Base-by-base conservation (phyloP, 2,888 invertebrate species). In the Limnephilus lunatus region DNA sequence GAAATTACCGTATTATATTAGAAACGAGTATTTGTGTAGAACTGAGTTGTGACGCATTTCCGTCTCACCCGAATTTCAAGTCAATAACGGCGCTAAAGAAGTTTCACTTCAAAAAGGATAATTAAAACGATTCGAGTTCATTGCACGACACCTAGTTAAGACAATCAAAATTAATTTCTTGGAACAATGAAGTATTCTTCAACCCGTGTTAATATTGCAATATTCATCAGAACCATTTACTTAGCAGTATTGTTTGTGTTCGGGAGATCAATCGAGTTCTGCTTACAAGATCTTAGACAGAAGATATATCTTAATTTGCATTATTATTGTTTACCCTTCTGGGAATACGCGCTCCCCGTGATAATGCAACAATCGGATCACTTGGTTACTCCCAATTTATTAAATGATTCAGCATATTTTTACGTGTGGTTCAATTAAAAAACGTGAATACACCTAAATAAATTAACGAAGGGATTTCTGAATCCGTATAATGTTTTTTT, bases 261-360 rank as follows among this genome's bases (percentile, higher is more conserved):
- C 85, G 9, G 86, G 44, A 87, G 31, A 87, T 32, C 87, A 53
- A 53, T 30, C n/a, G 25, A 87, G 48, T 87, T 68, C 87, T 53
- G 53, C 53, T 87, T 68, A 87, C 25, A 68, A 68, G 68, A 68
- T 68, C 68, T 68, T n/a, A 68, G 68, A 68, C 87, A 48, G 53
- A 53, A 87, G 48, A 31, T 30, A 87, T 68, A 87, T 87, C 87
- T 87, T 53, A 87, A 68, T 87, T 31, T 31, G 68, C 68, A 87
- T 87, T 53, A 87, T 53, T 31, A 31, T 68, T 87, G 53, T 68
- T 68, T 87, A 31, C 68, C 87, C 32, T 87, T 87, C 87, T 31
- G 68, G 31, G 87, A 87, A 87, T 68, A 32, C 31, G 30, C 85
- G 25, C 35, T n/a, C 39, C 30, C 48, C 1, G 53, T 31, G 87